Evolutionary conservation across 2,888 invertebrate species (phyloP).

Genomic region (Philonicus albiceps): DNA sequence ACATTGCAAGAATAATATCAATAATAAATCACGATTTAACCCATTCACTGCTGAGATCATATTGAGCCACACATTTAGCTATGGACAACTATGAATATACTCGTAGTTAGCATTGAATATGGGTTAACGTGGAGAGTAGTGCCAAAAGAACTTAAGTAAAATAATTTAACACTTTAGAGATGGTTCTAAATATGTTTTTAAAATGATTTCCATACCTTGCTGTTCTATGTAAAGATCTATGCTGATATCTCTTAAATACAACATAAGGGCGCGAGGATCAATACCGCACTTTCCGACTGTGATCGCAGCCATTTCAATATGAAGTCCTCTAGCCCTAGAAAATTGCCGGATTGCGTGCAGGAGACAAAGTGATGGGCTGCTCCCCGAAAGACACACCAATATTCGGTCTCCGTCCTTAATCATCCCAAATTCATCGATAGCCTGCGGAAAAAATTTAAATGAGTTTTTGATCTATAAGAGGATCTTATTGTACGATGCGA

Average conservation of each 20-base stretch:
- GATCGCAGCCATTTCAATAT: slow-evolving; percentile 71
- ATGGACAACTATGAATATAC: no score
- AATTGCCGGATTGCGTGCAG: slow-evolving; percentile 86
- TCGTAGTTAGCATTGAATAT: no score
- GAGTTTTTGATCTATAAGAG: not conserved
- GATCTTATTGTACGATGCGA: not conserved
- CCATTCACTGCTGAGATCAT: no score
- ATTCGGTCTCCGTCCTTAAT: slow-evolving; percentile 82
- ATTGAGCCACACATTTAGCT: no score
- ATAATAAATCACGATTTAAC: no score
- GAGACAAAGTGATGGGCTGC: slow-evolving; percentile 83
- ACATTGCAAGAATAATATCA: no score
- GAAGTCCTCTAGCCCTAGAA: slow-evolving; percentile 77
- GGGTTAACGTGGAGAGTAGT: no score
- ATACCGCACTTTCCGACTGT: slow-evolving; percentile 78
- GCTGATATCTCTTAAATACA: slow-evolving; percentile 76
- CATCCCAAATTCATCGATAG: slow-evolving; percentile 84
- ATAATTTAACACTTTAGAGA: no score
- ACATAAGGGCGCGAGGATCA: slow-evolving; percentile 75
- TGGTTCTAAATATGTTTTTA: no score
- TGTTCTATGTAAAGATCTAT: slow-evolving; percentile 81
- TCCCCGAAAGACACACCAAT: slow-evolving; percentile 84
- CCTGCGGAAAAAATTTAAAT: slow-evolving; percentile 62
- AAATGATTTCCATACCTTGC: slow-evolving; percentile 63
- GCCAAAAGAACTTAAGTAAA: no score